Conservation (phyloP, 1,140 invertebrate genomes). For the Lordiphosa clarofinis region DNA sequence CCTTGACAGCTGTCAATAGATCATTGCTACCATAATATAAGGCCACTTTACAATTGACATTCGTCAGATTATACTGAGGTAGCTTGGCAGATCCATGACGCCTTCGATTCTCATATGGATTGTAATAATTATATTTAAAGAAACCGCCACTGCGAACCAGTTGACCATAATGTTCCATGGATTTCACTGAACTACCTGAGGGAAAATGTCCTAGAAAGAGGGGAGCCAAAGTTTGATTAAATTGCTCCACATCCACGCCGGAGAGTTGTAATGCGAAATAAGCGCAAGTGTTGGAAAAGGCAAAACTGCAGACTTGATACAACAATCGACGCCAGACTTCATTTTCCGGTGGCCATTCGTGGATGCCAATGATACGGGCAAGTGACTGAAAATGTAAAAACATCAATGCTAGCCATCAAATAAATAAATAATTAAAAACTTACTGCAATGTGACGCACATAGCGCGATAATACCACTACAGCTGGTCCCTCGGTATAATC, state of each 20-base stretch:
- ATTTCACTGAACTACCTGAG: slow-evolving; percentile 41
- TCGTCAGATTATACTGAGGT: slow-evolving; percentile 47
- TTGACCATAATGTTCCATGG: slow-evolving; percentile 34
- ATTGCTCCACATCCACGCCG: slow-evolving; percentile 81
- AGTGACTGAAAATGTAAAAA: slow-evolving; percentile 9
- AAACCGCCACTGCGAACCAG: slow-evolving; percentile 43
- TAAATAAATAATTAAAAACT: background rate
- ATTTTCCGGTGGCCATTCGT: slow-evolving; percentile 48
- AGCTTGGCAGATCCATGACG: slow-evolving; percentile 20
- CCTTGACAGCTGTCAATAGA: slow-evolving; percentile 21
- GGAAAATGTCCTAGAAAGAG: slow-evolving; percentile 22
- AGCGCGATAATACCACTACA: slow-evolving; percentile 4
- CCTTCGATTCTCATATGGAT: slow-evolving; percentile 17
- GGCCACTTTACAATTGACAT: slow-evolving; percentile 53
- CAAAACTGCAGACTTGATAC: slow-evolving; percentile 36
- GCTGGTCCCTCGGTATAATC: slow-evolving; percentile 14
- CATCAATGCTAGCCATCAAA: background rate
- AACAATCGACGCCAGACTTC: slow-evolving; percentile 38
- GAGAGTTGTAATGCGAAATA: slow-evolving; percentile 81
- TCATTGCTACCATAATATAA: slow-evolving; percentile 56
- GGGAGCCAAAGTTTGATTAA: slow-evolving; percentile 64
- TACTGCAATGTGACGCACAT: slow-evolving; percentile 3
- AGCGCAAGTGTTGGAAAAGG: slow-evolving; percentile 79
- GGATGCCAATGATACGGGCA: slow-evolving; percentile 28
- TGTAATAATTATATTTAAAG: slow-evolving; percentile 35